Base-by-base conservation (phyloP, 2,113 vertebrate species). In the Nothoprocta perdicaria region DNA sequence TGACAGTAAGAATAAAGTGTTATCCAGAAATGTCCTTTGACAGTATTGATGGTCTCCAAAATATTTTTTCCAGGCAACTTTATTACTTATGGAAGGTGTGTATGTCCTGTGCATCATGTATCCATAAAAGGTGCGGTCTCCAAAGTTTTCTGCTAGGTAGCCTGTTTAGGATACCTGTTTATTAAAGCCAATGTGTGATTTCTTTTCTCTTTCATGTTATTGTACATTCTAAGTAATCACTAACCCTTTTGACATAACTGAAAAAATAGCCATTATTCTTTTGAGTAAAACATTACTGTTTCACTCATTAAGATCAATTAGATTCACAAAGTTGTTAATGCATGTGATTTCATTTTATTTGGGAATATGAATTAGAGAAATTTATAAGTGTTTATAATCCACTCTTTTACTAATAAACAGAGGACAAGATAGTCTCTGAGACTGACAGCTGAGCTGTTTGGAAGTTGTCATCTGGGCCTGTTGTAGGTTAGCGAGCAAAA, bases 361-460 rank as follows among this genome's bases (percentile, higher is more conserved):
- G 46, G 43, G n/a, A 72, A 55, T n/a, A 41, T 72, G 66, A 88
- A 52, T 89, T 76, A 48, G 8, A 89, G 81, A 80, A 96, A 96
- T 95, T 69, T 77, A 81, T 88, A 81, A 92, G 71, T 57, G 80
- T 60, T 91, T 86, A 73, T 12, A 58, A 31, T 72, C 27, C 95
- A 62, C 29, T 84, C 93, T 97, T 95, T 62, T 90, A 55, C 85
- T 95, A 89, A 77, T 82, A 80, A 85, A 73, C 85, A 74, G 83
- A 95, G 65, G 81, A 94, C 15, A 84, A 90, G 80, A 91, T 52
- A 60, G 18, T 27, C 2, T 0, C 18, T 90, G 85, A 55, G 80
- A 88, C 0, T 95, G 80, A 75, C 92, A 94, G 38, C 85, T 90
- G 74, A 69, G 48, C 12, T 80, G 94, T 95, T 95, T 71, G 58